Evolutionary conservation across 2,888 invertebrate species (phyloP).

Genomic region (Metellina segmentata): DNA sequence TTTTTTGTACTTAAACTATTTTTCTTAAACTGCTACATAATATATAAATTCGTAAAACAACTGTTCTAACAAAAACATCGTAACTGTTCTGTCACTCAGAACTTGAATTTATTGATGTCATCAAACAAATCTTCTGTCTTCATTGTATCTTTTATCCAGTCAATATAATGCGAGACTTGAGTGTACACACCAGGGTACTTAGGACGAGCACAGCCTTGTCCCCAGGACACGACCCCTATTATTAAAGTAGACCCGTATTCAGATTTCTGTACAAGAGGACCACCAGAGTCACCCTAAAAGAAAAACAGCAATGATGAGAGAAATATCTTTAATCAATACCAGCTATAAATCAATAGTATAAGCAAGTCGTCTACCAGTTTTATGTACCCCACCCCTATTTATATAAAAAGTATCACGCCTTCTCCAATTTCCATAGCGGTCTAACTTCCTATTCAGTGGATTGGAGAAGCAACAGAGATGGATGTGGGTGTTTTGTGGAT

Average conservation of each 20-base stretch:
- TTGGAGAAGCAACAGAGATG: too few species aligned
- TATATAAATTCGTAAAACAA: too few species aligned
- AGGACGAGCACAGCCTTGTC: constrained; percentile 72
- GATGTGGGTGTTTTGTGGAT: too few species aligned
- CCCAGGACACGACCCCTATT: constrained; percentile 71
- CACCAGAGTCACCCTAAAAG: constrained; percentile 74
- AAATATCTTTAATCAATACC: too few species aligned
- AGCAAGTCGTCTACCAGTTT: too few species aligned
- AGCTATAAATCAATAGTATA: too few species aligned
- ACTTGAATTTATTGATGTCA: constrained; percentile 62
- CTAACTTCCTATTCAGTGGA: too few species aligned
- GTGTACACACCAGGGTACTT: constrained; percentile 72
- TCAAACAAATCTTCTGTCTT: constrained; percentile 68
- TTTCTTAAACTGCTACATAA: neutral
- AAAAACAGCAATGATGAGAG: neutral
- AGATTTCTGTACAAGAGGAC: constrained; percentile 63
- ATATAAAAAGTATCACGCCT: too few species aligned
- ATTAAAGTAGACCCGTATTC: constrained; percentile 21
- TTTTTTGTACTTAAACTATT: neutral
- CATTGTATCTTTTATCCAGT: constrained; percentile 59
- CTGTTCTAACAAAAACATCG: neutral
- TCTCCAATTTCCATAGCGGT: too few species aligned
- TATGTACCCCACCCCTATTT: too few species aligned
- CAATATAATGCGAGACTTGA: constrained; percentile 66
- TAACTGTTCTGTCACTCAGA: neutral